Base-by-base conservation (phyloP, 2,888 invertebrate genomes). In the Patella ulyssiponensis region DNA sequence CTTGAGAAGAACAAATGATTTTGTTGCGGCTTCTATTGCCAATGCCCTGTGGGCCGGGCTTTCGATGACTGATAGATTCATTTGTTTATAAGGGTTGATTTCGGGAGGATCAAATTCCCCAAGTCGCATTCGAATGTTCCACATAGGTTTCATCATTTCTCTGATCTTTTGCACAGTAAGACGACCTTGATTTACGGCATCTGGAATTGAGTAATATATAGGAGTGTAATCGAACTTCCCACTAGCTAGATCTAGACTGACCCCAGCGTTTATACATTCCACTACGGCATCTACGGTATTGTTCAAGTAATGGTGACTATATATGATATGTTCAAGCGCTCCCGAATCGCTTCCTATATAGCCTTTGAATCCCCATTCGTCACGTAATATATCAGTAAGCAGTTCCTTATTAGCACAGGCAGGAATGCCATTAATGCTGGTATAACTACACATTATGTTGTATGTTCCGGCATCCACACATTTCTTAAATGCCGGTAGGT, bases 381-480 rank as follows among this genome's bases (percentile, higher is more conserved):
- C 78, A 9, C 89, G 76, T 11, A 89, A 77, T 69, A 88, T 81
- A 54, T 87, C 86, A 1, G 87, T 88, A 77, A 89, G 75, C 15
- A 89, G 80, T 64, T 79, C 74, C 71, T 85, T 84, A 80, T 88
- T 86, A 27, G 84, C 86, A 84, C 89, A 89, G 1, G 89, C 85
- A 33, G 89, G 89, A 12, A 88, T 75, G n/a, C 88, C 89, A 80
- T 88, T 88, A 5, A 89, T 79, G 78, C 88, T 89, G 81, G n/a
- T 74, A 80, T 89, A 90, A 79, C 88, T 89, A 79, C 89, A 89
- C 89, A 89, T 89, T 27, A 89, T 79, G 17, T 86, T 86, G 53
- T 85, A 81, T 9, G 86, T 86, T 3, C 89, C 88, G n/a, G 87
- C 88, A 9, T 85, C 82, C 5, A 89, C 82, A 82, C 89, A 89